Evolutionary conservation across 2,113 vertebrate genomes (phyloP), one percentile per base, ranked within the genome.

Genomic region (Pituophis catenifer): DNA sequence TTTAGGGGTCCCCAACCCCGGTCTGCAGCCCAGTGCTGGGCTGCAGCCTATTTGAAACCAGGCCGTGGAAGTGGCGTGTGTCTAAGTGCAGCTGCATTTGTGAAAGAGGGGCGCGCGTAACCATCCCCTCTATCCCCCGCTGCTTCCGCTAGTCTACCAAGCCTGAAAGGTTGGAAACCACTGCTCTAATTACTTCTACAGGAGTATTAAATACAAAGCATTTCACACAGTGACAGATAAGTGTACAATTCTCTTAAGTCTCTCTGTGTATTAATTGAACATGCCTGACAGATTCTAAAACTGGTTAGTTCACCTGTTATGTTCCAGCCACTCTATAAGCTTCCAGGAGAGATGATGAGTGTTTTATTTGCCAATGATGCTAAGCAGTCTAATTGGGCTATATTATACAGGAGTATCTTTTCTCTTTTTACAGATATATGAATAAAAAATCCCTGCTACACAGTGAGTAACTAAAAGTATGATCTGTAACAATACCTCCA

Each of bases 401-500:
- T 81, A 81, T 9, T 81, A 1, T 81, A 33, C 70, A 38, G n/a
- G 70, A 38, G n/a, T 19, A 38, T 81, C 1, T 81, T 81, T 38
- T 81, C 33, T 81, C 17, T 7, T 81, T 38, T 81, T 81, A 21
- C 8, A 65, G 0, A 2, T 52, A 93, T 87, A 93, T 93, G 94
- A 55, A 95, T 87, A 24, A 33, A 52, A 57, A 21, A 5, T 11
- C 21, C 26, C 3, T 58, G 52, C n/a, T 62, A 50, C 13, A 57
- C 86, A 58, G 6, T 57, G 23, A 62, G 12, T 26, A 54, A 53
- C 2, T 24, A 62, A 50, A 65, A 88, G 33, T 55, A 53, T 88
- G 94, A 53, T 88, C 62, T 52, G 89, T 85, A 97, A 95, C 48
- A 94, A 95, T 98, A 99, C 99, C 99, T 99, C 99, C 99, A 33